Evolutionary conservation across 2,888 invertebrate genomes (phyloP).

Genomic region (Watsonalla cultraria): DNA sequence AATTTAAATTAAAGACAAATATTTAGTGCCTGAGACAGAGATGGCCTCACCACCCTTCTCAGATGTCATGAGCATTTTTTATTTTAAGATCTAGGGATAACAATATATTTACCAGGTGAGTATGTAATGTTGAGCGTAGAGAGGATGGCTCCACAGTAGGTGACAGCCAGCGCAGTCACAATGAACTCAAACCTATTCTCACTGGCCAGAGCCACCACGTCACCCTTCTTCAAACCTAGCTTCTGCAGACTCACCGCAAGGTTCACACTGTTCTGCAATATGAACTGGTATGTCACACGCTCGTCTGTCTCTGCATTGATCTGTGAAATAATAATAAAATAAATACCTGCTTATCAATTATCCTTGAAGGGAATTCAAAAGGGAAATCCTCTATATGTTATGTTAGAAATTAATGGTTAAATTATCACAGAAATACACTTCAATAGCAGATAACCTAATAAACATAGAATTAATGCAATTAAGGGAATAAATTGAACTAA

Average conservation of each 20-base stretch:
- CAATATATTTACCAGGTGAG: constrained; percentile 73
- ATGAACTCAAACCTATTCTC: constrained; percentile 82
- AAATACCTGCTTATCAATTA: not conserved
- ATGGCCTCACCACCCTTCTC: too few relatives aligned
- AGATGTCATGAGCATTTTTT: too few relatives aligned
- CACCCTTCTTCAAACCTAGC: constrained; percentile 74
- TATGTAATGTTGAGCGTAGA: constrained; percentile 82
- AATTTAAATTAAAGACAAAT: too few relatives aligned
- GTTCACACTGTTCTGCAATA: constrained; percentile 78
- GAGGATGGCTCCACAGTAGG: constrained; percentile 78
- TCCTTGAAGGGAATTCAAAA: constrained; percentile 1
- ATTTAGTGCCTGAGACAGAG: too few relatives aligned
- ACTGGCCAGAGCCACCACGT: constrained; percentile 79
- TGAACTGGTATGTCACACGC: constrained; percentile 69
- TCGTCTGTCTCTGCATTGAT: constrained; percentile 79
- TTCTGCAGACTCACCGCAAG: constrained; percentile 74
- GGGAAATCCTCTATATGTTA: not conserved
- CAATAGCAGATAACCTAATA: too few relatives aligned
- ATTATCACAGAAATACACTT: too few relatives aligned
- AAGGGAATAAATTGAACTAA: too few relatives aligned
- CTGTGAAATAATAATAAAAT: constrained; percentile 43
- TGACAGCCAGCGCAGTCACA: constrained; percentile 73
- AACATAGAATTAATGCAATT: too few relatives aligned
- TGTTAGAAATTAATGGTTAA: too few relatives aligned
- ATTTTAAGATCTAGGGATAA: too few relatives aligned